These are phyloP conservation scores for Halictus ligatus DNA, from an alignment of 2,888 invertebrate species.

Conservation along the genomic window DNA sequence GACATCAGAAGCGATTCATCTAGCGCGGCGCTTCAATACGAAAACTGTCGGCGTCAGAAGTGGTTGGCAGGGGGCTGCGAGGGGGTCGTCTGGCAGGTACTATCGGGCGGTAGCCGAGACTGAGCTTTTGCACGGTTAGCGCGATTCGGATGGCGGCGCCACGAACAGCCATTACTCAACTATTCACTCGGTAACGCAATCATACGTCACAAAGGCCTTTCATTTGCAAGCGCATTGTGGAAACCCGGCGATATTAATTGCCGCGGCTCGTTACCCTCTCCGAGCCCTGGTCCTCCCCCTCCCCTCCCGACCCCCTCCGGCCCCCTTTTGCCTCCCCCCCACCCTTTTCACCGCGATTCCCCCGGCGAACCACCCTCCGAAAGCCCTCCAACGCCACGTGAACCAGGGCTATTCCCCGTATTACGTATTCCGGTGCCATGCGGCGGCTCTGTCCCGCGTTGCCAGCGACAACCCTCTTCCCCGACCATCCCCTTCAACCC, in stretches of 20 bases:
- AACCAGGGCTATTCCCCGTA: slow-evolving; percentile 75
- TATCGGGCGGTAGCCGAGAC: slow-evolving; percentile 69
- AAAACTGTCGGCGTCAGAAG: slow-evolving; percentile 58
- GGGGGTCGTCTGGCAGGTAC: slow-evolving; percentile 67
- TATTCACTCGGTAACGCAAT: slow-evolving; percentile 85
- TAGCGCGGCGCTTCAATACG: slow-evolving; percentile 46
- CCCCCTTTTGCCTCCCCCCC: slow-evolving; percentile 3
- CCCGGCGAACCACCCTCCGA: slow-evolving; percentile 44
- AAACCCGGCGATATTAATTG: slow-evolving; percentile 84
- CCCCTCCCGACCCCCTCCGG: slow-evolving; percentile 11
- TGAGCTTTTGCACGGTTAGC: slow-evolving; percentile 74
- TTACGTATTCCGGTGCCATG: slow-evolving; percentile 83
- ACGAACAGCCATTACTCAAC: slow-evolving; percentile 83
- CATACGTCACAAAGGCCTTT: slow-evolving; percentile 85
- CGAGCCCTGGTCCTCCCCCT: slow-evolving; percentile 50
- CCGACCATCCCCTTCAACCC: slow-evolving; percentile 58
- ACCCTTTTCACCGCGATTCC: slow-evolving; percentile 18
- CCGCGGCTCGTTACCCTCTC: slow-evolving; percentile 84
- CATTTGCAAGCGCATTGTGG: slow-evolving; percentile 85
- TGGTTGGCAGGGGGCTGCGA: slow-evolving; percentile 14
- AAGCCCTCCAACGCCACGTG: slow-evolving; percentile 55
- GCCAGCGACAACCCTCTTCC: slow-evolving; percentile 73
- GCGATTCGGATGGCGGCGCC: slow-evolving; percentile 78
- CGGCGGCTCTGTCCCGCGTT: slow-evolving; percentile 76
- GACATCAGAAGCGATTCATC: slow-evolving; percentile 45